Percentiles rank a stretch among this genome's conserved stretches.
These are phyloP conservation scores for Rutilus rutilus DNA, from an alignment of 2,113 vertebrate species.

Conservation along the genomic window DNA sequence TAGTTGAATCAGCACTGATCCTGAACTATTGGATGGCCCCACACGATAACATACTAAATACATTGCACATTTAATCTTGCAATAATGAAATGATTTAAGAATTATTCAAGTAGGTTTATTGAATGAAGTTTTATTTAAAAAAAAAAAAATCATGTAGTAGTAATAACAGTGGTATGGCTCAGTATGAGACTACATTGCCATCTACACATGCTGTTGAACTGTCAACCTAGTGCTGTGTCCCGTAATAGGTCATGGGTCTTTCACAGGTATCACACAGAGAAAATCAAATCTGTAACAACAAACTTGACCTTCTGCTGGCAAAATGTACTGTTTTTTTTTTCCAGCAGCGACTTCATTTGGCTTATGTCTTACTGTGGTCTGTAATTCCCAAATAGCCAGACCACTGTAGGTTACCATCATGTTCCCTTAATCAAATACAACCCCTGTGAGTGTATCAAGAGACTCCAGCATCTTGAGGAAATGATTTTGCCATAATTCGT, in stretches of 20 bases:
- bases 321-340: slow-evolving; percentile 12
- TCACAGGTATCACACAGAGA: slow-evolving; percentile 4
- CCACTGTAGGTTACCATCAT: slow-evolving; percentile 15
- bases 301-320: slow-evolving; percentile 31
- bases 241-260: slow-evolving; percentile 20
- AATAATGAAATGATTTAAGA: not conserved
- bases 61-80: not conserved
- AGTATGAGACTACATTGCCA: not conserved
- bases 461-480: slow-evolving; percentile 9
- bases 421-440: slow-evolving; percentile 25
- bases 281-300: slow-evolving; percentile 38
- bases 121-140: not conserved
- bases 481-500: slow-evolving; percentile 6
- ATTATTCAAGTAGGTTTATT: not conserved
- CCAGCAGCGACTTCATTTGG: slow-evolving; percentile 23
- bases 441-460: slow-evolving; percentile 17
- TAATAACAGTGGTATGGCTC: not conserved
- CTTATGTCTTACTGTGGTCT: slow-evolving; percentile 17
- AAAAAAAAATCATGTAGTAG: not conserved
- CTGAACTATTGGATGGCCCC: not conserved
- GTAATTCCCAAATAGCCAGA: slow-evolving; percentile 37
- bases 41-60: not conserved
- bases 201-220: not conserved
- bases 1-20: too few species aligned
- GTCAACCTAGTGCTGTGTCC: not conserved